Evolutionary conservation across 1,140 invertebrate species (phyloP).

Genomic region (Elymnias hypermnestra): DNA sequence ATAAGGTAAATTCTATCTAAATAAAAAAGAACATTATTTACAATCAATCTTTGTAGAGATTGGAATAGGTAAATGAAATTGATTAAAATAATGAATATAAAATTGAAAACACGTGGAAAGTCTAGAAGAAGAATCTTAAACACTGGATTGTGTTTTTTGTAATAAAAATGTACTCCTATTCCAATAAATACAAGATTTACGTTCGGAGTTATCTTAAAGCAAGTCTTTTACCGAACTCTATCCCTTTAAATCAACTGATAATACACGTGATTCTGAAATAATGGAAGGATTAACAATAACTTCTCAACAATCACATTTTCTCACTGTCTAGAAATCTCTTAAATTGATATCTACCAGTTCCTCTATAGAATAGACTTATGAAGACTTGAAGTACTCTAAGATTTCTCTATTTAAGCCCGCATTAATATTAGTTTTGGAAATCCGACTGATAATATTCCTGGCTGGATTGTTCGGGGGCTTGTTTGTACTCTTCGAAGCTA

Average conservation of each 20-base stretch:
- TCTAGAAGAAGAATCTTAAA: too few relatives aligned
- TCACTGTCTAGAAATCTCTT: background rate
- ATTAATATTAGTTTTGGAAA: constrained; percentile 62
- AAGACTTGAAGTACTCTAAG: background rate
- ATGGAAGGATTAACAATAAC: too few relatives aligned
- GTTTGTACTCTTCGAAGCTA: constrained; percentile 37
- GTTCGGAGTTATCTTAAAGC: too few relatives aligned
- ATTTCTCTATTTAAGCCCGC: too few relatives aligned
- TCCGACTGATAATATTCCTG: constrained; percentile 62
- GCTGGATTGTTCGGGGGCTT: constrained; percentile 29
- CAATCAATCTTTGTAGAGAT: constrained; percentile 19
- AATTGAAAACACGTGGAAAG: too few relatives aligned
- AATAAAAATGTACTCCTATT: constrained; percentile 19
- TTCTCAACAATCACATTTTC: too few relatives aligned
- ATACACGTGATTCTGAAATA: too few relatives aligned
- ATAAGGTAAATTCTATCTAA: constrained; percentile 21
- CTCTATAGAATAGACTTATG: too few relatives aligned
- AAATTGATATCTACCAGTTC: constrained; percentile 1
- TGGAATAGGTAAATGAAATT: constrained; percentile 14
- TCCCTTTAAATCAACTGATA: too few relatives aligned
- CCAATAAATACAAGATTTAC: constrained; percentile 26
- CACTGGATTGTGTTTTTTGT: background rate
- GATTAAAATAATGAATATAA: too few relatives aligned
- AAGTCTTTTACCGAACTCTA: too few relatives aligned
- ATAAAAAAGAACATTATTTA: constrained; percentile 26